phyloP scores from a whole-genome alignment of 2,113 vertebrate genomes.

The Dunckerocampus dactyliophorus region DNA sequence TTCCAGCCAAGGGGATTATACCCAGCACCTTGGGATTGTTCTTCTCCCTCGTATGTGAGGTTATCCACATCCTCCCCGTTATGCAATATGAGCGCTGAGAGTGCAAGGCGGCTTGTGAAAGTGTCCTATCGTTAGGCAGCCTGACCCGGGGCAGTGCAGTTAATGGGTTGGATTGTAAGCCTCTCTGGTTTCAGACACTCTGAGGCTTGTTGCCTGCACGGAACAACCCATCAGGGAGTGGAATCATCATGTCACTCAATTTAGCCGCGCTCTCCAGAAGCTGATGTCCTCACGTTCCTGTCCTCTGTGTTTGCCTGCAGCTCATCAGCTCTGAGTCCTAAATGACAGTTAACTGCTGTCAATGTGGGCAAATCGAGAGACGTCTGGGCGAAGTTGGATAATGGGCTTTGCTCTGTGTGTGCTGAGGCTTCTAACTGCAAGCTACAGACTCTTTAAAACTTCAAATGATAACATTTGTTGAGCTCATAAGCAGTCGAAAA shows the following conservation, averaged over 20 bases:
- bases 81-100: slow-evolving; percentile 48
- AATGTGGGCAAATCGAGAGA: slow-evolving; percentile 46
- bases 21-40: slow-evolving; percentile 47
- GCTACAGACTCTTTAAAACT: slow-evolving; percentile 66
- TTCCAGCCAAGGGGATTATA: slow-evolving; percentile 62
- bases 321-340: slow-evolving; percentile 65
- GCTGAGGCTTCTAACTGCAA: slow-evolving; percentile 60
- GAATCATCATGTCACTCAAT: slow-evolving; percentile 33
- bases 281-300: slow-evolving; percentile 42
- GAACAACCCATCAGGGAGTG: slow-evolving; percentile 37
- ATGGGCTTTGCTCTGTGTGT: slow-evolving; percentile 71
- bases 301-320: slow-evolving; percentile 54
- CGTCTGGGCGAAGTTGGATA: slow-evolving; percentile 60
- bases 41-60: slow-evolving; percentile 58
- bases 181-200: slow-evolving; percentile 33
- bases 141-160: slow-evolving; percentile 41
- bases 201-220: slow-evolving; percentile 41
- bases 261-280: slow-evolving; percentile 37
- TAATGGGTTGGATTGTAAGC: slow-evolving; percentile 51
- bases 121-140: slow-evolving; percentile 47
- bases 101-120: slow-evolving; percentile 20
- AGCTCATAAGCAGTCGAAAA: slow-evolving; percentile 46
- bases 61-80: slow-evolving; percentile 55
- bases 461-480: slow-evolving; percentile 58
- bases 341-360: slow-evolving; percentile 72